These are phyloP conservation scores for Phoeniculus purpureus DNA, from an alignment of 2,797 vertebrate species.

Conservation along the genomic window DNA sequence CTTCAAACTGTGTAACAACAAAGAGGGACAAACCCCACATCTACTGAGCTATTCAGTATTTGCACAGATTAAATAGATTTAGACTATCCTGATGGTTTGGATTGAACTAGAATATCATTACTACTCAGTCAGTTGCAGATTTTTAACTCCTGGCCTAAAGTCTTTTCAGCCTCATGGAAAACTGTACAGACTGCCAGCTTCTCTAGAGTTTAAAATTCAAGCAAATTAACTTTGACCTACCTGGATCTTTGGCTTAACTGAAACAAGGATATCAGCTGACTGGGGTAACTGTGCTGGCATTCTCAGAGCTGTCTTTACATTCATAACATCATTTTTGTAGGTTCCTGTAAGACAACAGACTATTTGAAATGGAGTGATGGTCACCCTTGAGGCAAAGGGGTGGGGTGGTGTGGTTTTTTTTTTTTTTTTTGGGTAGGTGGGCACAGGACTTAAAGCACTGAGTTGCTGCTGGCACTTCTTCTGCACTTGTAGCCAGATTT, in stretches of 20 bases:
- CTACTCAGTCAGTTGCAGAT: neutral
- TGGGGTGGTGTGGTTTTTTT: too few species aligned
- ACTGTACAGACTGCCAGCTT: neutral
- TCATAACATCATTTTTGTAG: neutral
- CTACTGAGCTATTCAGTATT: neutral
- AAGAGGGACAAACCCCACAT: neutral
- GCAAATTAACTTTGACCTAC: neutral
- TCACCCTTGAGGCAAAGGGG: accelerated
- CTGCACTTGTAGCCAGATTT: neutral
- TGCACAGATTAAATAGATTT: neutral
- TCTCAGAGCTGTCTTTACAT: neutral
- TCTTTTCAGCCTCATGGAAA: neutral
- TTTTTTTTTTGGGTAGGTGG: neutral
- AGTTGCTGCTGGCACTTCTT: neutral
- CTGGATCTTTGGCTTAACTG: neutral
- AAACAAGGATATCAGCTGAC: neutral
- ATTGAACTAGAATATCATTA: neutral
- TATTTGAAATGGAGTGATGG: neutral
- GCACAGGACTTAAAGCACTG: neutral
- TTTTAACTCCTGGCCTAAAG: neutral
- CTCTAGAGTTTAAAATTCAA: neutral
- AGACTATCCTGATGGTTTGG: neutral
- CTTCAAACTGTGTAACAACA: neutral
- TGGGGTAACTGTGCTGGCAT: neutral
- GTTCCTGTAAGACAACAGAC: neutral